Base-by-base conservation (phyloP, 1,140 invertebrate genomes). In the Cydia amplana region DNA sequence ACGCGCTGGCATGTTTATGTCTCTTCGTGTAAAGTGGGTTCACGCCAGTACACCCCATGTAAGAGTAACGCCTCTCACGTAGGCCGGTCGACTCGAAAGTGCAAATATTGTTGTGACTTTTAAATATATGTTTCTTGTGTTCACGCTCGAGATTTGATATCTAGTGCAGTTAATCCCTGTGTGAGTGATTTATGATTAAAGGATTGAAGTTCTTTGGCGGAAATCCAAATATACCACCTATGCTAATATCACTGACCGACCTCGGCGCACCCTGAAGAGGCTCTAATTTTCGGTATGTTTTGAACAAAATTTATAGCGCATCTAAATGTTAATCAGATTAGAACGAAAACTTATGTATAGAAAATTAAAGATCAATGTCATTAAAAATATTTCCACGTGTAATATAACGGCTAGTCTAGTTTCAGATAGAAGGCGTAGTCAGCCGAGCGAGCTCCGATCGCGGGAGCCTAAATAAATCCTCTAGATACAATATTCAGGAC, bases 271-370 rank as follows among this genome's bases (percentile, higher is more conserved):
- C 80, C 89, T 80, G 82, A 86, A 88, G 84, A 84, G 80, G 86
- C 87, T 90, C 87, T 83, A 89, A 83, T 86, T 89, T 90, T 87
- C 77, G 87, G 89, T 90, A 89, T 84, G 87, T 90, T 83, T 86
- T 84, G 83, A 85, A 83, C 75, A 79, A 83, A 89, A 87, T 92
- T 90, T 90, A 90, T 91, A 87, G 86, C 83, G 81, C 76, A 88
- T 91, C 80, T 87, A 91, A 92, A 92, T 92, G 90, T 86, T 89
- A 92, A 91, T 90, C 75, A 87, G 87, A 79, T 83, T 84, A 86
- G 85, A 90, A 88, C 87, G 83, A 84, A 87, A 83, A 89, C 87
- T 88, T 80, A 84, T 83, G 79, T 80, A 80, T 87, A 87, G 86
- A 85, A 86, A 70, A 70, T 70, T 77, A 80, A 84, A 86, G 84